These are phyloP conservation scores for Acanthoscelides obtectus DNA, from an alignment of 2,888 invertebrate genomes.

Conservation along the genomic window DNA sequence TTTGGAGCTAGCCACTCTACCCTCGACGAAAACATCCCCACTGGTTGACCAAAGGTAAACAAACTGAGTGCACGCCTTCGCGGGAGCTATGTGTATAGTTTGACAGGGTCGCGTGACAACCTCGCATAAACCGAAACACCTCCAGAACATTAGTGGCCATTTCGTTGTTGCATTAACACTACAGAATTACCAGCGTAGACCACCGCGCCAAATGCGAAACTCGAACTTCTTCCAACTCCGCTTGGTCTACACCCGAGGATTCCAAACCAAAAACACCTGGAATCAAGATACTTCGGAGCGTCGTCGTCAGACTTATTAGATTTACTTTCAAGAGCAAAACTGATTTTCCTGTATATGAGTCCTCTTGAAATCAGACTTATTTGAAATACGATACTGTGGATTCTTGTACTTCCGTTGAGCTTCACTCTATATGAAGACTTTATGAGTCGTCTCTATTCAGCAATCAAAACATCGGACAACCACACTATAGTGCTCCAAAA, in stretches of 20 bases:
- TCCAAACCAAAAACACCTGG: not conserved
- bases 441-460: no score
- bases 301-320: no score
- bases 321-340: no score
- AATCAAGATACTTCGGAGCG: no score
- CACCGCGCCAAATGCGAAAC: slow-evolving; percentile 9
- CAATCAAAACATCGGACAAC: no score
- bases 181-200: slow-evolving; percentile 30
- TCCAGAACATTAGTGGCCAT: slow-evolving; percentile 49
- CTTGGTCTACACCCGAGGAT: not conserved
- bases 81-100: slow-evolving; percentile 20
- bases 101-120: slow-evolving; percentile 40
- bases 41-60: not conserved
- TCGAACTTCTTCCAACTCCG: slow-evolving; percentile 17
- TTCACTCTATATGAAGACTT: no score
- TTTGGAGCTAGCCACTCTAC: not conserved
- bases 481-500: no score
- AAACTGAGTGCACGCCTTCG: slow-evolving; percentile 2
- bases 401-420: no score
- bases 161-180: slow-evolving; percentile 42
- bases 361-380: no score
- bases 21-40: not conserved
- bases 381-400: no score
- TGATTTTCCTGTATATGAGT: no score
- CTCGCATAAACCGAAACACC: slow-evolving; percentile 47